Conservation (phyloP, 2,797 vertebrate genomes). For the Chloroceryle inda region DNA sequence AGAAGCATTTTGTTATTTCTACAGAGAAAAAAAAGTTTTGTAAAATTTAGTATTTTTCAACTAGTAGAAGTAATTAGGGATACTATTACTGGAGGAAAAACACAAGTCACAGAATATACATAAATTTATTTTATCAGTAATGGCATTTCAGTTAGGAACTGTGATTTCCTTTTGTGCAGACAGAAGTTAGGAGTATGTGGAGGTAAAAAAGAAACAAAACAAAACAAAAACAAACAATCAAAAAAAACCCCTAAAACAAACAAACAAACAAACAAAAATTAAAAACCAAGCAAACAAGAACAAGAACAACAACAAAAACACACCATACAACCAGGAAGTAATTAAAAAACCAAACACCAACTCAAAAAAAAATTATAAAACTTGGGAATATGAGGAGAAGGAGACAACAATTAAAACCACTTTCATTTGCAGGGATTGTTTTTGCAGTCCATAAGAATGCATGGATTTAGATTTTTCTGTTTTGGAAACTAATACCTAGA, state of each 20-base stretch:
- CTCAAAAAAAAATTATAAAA: neutral
- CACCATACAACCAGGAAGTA: neutral
- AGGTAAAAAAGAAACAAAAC: neutral
- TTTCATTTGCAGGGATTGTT: neutral
- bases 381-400: neutral
- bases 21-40: neutral
- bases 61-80: neutral
- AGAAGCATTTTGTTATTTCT: neutral
- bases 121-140: neutral
- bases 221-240: neutral
- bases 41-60: neutral
- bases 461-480: neutral
- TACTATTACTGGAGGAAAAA: neutral
- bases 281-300: too few relatives aligned
- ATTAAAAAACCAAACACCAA: too few relatives aligned
- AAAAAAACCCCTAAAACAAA: neutral
- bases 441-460: neutral
- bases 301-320: too few relatives aligned
- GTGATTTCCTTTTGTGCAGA: neutral
- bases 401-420: neutral
- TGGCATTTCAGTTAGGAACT: neutral
- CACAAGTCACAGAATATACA: neutral
- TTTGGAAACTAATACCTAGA: neutral
- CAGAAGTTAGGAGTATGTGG: fast-evolving
- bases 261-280: too few relatives aligned